Evolutionary conservation across 1,140 invertebrate species (phyloP).

Genomic region (Caenorhabditis latens): DNA sequence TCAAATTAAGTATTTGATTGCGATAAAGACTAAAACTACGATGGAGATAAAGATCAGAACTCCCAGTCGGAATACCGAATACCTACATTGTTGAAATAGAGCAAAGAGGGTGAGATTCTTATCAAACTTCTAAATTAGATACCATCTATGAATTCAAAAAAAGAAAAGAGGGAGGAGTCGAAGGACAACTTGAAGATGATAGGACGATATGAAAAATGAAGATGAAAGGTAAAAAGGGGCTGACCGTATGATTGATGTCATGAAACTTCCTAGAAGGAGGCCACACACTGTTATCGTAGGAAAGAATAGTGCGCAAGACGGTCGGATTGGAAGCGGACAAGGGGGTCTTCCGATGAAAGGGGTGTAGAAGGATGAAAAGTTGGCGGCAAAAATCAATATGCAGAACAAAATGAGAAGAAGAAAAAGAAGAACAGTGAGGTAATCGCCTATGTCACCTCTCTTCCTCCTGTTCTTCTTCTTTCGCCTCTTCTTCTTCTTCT

Average conservation of each 20-base stretch:
- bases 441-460: conserved; percentile 50
- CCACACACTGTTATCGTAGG: conserved; percentile 37
- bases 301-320: conserved; percentile 43
- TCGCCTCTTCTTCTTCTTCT: conserved; percentile 32
- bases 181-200: neutral
- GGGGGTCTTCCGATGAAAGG: conserved; percentile 38
- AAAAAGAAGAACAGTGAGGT: conserved; percentile 50
- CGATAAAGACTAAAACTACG: too few species aligned
- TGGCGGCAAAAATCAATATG: conserved; percentile 50
- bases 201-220: neutral
- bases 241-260: conserved; percentile 44
- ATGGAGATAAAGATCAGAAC: too few species aligned
- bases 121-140: too few species aligned
- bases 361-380: neutral
- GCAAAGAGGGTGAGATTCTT: too few species aligned
- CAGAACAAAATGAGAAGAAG: conserved; percentile 48
- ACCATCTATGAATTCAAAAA: neutral
- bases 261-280: conserved; percentile 43
- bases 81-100: too few species aligned
- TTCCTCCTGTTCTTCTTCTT: conserved; percentile 38
- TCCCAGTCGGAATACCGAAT: too few species aligned
- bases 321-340: neutral
- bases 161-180: neutral
- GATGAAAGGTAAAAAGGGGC: conserved; percentile 19
- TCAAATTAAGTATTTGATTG: too few species aligned